phyloP scores from a whole-genome alignment of 2,797 vertebrate species.

The Lepilemur septentrionalis region DNA sequence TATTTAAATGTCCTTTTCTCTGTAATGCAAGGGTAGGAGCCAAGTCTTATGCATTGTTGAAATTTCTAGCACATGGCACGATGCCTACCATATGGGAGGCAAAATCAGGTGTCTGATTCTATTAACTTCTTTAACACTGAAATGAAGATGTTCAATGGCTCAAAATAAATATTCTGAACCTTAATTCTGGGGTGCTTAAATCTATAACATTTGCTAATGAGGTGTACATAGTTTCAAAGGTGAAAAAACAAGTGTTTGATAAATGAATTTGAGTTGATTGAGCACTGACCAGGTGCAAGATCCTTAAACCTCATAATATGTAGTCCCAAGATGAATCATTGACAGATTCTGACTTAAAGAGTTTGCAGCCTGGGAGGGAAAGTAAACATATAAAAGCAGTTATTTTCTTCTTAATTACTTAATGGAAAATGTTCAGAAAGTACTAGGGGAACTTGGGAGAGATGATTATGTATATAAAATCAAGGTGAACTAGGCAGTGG shows the following conservation, averaged over 20 bases:
- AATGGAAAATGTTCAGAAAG: background rate
- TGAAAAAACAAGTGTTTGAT: background rate
- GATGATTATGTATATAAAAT: background rate
- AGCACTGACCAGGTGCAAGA: background rate
- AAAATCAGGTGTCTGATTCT: background rate
- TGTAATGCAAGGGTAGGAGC: background rate
- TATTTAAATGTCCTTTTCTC: background rate
- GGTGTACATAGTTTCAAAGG: constrained; percentile 62
- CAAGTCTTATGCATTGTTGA: background rate
- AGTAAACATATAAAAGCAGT: background rate
- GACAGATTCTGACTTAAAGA: constrained; percentile 11
- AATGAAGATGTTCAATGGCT: constrained; percentile 59
- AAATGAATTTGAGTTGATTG: background rate
- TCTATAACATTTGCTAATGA: background rate
- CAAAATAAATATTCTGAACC: constrained; percentile 72
- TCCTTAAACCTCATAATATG: background rate
- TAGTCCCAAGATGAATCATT: background rate
- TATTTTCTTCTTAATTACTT: background rate
- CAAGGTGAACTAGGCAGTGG: background rate
- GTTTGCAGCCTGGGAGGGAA: background rate
- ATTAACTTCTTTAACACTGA: constrained; percentile 65
- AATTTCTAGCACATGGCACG: background rate
- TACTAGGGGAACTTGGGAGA: background rate
- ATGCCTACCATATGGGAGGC: background rate
- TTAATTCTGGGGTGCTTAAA: constrained; percentile 74